Percentiles rank a stretch among this genome's conserved stretches.
These are phyloP conservation scores for Tenebrosternarchus preto DNA, from an alignment of 2,113 vertebrate species.

Conservation along the genomic window DNA sequence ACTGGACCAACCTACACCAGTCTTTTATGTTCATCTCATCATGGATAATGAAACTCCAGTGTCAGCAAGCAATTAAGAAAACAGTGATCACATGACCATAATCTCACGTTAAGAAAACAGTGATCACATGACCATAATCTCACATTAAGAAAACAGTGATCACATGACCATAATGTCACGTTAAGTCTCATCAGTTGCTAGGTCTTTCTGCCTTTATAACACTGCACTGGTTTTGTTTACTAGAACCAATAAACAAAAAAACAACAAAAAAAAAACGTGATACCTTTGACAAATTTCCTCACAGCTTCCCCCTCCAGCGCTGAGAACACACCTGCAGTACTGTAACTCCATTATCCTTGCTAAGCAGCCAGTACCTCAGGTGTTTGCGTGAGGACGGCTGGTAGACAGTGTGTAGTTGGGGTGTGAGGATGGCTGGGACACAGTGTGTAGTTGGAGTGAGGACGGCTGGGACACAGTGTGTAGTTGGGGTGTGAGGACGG, in stretches of 20 bases:
- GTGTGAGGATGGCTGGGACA: constrained; percentile 26
- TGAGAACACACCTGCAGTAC: not conserved
- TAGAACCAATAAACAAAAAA: no score
- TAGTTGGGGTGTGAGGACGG: no score
- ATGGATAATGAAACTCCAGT: not conserved
- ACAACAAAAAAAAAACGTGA: no score
- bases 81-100: not conserved
- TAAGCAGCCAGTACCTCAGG: constrained; percentile 11
- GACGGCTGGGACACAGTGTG: no score
- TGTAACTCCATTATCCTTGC: not conserved
- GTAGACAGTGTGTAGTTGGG: constrained; percentile 27
- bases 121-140: not conserved
- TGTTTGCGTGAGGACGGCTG: constrained; percentile 29
- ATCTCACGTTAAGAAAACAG: not conserved
- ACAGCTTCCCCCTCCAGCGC: no score
- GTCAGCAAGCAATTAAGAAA: not conserved
- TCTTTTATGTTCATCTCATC: not conserved
- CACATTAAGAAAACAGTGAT: not conserved
- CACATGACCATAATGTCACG: not conserved
- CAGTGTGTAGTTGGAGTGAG: constrained; percentile 30
- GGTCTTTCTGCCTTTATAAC: not conserved
- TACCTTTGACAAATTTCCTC: no score
- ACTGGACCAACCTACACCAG: not conserved
- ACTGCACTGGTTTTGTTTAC: not conserved
- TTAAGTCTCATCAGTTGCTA: not conserved